Evolutionary conservation across 2,797 vertebrate genomes (phyloP).

Genomic region (Clarias platycephalus): DNA sequence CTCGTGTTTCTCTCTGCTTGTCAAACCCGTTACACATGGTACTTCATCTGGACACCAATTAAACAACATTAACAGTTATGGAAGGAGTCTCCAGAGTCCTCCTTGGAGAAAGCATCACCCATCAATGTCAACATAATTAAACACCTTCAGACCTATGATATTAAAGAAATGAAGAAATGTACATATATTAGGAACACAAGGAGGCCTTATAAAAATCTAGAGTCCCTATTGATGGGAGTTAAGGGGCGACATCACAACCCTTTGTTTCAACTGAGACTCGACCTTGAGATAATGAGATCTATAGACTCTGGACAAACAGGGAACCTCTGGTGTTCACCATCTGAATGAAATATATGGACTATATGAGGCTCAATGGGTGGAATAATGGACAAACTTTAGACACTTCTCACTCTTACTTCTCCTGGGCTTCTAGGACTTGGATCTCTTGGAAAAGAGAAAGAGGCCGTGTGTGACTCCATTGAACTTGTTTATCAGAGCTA

Average conservation of each 20-base stretch:
- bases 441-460: slow-evolving; percentile 55
- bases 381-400: slow-evolving; percentile 15
- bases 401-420: slow-evolving; percentile 36
- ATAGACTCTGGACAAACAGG: background rate
- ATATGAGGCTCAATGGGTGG: background rate
- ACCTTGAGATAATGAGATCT: background rate
- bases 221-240: no score
- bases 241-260: background rate
- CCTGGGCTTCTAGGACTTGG: slow-evolving; percentile 59
- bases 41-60: background rate
- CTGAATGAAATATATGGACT: background rate
- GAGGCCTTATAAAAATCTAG: background rate
- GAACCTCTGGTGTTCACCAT: background rate
- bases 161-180: background rate
- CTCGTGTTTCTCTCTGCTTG: no score
- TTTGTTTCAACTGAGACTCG: background rate
- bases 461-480: slow-evolving; percentile 55
- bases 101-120: background rate
- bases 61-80: no score
- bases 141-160: background rate
- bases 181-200: background rate
- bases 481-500: slow-evolving; percentile 62
- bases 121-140: background rate
- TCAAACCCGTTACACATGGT: no score
- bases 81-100: background rate